phyloP scores from a whole-genome alignment of 2,888 invertebrate species.

The Pseudoips prasinana region DNA sequence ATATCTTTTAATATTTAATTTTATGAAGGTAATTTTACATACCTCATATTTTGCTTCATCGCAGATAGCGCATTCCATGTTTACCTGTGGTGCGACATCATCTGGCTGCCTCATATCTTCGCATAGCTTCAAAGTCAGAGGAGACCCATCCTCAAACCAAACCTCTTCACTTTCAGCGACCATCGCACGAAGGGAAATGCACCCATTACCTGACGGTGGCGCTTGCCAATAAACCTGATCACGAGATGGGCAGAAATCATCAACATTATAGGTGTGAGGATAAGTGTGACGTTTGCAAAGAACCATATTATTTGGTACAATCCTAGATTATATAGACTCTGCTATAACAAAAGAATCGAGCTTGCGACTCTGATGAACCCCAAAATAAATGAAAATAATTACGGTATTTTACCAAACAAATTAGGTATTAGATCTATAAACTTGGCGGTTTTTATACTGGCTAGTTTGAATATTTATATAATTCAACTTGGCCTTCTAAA shows the following conservation, averaged over 20 bases:
- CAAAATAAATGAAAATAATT: too few relatives aligned
- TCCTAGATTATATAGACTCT: too few relatives aligned
- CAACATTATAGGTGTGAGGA: too few relatives aligned
- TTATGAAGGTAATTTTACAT: constrained; percentile 1
- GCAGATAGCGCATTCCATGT: constrained; percentile 62
- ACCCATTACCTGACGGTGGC: constrained; percentile 63
- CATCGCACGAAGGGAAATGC: constrained; percentile 68
- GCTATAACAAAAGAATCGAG: too few relatives aligned
- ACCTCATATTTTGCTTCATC: constrained; percentile 76
- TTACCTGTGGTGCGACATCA: constrained; percentile 60
- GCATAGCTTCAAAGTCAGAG: constrained; percentile 56
- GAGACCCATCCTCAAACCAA: constrained; percentile 69
- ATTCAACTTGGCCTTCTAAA: too few relatives aligned
- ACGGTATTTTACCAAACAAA: too few relatives aligned
- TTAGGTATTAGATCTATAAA: too few relatives aligned
- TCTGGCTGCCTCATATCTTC: constrained; percentile 70
- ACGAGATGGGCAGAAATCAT: not conserved
- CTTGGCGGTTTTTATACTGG: too few relatives aligned
- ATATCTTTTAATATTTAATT: not conserved
- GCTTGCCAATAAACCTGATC: constrained; percentile 70
- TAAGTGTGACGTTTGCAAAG: too few relatives aligned
- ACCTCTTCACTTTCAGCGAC: constrained; percentile 62
- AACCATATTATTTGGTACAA: too few relatives aligned
- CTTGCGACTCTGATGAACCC: too few relatives aligned
- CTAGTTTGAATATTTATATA: too few relatives aligned